Evolutionary conservation across 92 coral and sea anemone species (phyloP), one percentile per base, ranked within the genome.

Genomic region (Zoanthus solanderi): DNA sequence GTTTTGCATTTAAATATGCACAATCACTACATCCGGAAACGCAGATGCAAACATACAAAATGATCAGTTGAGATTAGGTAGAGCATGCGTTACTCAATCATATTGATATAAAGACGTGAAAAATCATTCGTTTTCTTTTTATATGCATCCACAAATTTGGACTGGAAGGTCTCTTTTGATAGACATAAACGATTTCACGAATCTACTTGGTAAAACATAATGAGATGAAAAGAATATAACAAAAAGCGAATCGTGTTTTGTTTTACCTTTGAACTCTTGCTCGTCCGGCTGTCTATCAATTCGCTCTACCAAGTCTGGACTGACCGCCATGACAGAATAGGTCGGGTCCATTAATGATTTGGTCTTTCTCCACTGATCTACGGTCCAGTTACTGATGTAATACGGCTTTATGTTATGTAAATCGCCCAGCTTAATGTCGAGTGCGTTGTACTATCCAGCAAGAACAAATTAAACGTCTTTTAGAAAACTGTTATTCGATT

Each of bases 361-460:
- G 46, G 60, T 46, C 80, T 83, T 83, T 28, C 63, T 65, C 91
- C 91, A 89, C 32, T 83, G 79, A 46, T 86, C 91, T 31, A 89
- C 83, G 23, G 80, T 60, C 74, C 86, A 83, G 66, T 89, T 89
- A 32, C 88, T 83, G 37, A 89, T 89, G 52, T 89, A 89, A 29
- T 56, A 50, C 14, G 91, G 91, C 47, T 83, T 83, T n/a, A 83
- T 30, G 30, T 89, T 87, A 69, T 67, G 72, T 16, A 89, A 17
- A 66, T 89, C 88, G 29, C 88, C 31, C 88, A 89, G 71, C 76
- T 46, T 81, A 17, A 81, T 65, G 45, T 71, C 75, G 5, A 48
- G 85, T 65, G 85, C 45, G 56, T 47, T 66, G 75, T 67, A 81
- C 85, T 81, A 37, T 37, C 44, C 47, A 71, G 34, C 11, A 6